Evolutionary conservation across 2,113 vertebrate genomes (phyloP).

Genomic region (Microcebus tavaratra): DNA sequence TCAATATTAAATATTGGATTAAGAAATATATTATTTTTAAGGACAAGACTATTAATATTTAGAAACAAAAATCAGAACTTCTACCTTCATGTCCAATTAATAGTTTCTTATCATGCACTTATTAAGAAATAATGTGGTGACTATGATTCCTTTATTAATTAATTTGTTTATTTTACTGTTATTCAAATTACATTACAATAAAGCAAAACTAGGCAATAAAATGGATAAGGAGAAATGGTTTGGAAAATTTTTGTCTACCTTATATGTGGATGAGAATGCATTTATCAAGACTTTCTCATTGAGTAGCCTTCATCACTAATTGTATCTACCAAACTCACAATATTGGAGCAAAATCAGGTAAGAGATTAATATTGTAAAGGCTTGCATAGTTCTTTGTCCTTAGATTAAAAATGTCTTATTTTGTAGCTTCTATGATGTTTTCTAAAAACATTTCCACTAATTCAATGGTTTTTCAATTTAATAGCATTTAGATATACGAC

Average conservation of each 20-base stretch:
- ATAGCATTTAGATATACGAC: neutral
- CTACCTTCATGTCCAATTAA: neutral
- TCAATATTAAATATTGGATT: neutral
- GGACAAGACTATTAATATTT: neutral
- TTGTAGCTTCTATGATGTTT: neutral
- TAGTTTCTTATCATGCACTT: neutral
- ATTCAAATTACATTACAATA: neutral
- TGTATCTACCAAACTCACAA: neutral
- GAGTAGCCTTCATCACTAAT: neutral
- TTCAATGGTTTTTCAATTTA: neutral
- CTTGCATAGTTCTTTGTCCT: neutral
- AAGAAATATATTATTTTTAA: neutral
- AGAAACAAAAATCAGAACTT: neutral
- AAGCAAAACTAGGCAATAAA: neutral
- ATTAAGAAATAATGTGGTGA: neutral
- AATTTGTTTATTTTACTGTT: neutral
- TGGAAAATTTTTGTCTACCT: neutral
- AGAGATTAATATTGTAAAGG: neutral
- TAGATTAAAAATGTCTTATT: neutral
- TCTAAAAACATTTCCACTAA: neutral
- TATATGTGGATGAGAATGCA: neutral
- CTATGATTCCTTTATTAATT: neutral
- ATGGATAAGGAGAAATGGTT: neutral
- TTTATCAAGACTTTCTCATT: constrained; percentile 28
- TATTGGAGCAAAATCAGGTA: neutral